These are phyloP conservation scores for Bombus consobrinus DNA, from an alignment of 1,140 invertebrate genomes.

Conservation along the genomic window DNA sequence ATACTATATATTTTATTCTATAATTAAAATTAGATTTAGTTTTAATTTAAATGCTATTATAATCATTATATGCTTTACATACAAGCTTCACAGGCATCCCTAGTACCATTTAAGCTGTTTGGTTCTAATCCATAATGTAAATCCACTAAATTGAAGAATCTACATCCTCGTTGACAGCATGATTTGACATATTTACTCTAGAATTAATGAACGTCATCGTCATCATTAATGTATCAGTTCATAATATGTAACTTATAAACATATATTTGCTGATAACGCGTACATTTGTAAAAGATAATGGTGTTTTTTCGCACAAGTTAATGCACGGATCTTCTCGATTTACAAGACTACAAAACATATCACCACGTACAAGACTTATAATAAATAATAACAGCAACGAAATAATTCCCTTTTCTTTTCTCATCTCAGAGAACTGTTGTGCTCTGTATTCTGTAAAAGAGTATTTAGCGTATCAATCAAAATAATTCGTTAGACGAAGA, in stretches of 20 bases:
- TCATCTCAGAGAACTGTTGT: slow-evolving; percentile 43
- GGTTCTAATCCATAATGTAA: slow-evolving; percentile 62
- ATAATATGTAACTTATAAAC: slow-evolving; percentile 21
- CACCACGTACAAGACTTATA: slow-evolving; percentile 43
- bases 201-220: slow-evolving; percentile 35
- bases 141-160: slow-evolving; percentile 80
- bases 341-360: slow-evolving; percentile 69
- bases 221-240: slow-evolving; percentile 15
- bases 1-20: not conserved
- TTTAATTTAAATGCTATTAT: not conserved
- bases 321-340: slow-evolving; percentile 75
- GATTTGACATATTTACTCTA: slow-evolving; percentile 75
- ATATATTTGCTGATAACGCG: not conserved
- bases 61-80: slow-evolving; percentile 43
- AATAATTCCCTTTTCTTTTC: slow-evolving; percentile 31
- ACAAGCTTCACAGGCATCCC: slow-evolving; percentile 77
- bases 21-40: not conserved
- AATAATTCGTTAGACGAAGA: slow-evolving; percentile 19
- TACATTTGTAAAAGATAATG: slow-evolving; percentile 62
- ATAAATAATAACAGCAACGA: slow-evolving; percentile 54
- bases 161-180: slow-evolving; percentile 79
- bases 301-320: slow-evolving; percentile 73
- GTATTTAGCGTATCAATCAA: not conserved
- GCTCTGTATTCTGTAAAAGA: no score
- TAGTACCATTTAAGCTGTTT: slow-evolving; percentile 74